Evolutionary conservation across 2,888 invertebrate genomes (phyloP).

Genomic region (Rhimphoctona megacephalus): DNA sequence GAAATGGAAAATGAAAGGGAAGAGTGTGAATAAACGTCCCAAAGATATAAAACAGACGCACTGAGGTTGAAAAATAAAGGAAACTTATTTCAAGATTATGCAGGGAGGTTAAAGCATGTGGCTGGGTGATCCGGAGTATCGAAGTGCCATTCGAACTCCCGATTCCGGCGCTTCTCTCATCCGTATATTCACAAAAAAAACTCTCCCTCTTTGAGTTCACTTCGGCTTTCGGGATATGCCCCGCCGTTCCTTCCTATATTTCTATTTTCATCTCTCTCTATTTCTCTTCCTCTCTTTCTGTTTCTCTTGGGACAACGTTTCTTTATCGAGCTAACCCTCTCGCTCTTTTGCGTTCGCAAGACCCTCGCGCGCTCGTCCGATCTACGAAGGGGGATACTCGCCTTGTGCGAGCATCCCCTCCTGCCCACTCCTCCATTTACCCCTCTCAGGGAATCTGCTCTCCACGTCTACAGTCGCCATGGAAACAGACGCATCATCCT

Average conservation of each 20-base stretch:
- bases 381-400: slow-evolving; percentile 73
- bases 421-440: neutral
- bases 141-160: slow-evolving; percentile 75
- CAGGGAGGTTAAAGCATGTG: slow-evolving; percentile 38
- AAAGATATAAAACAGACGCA: neutral
- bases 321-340: slow-evolving; percentile 41
- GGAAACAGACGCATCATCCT: slow-evolving; percentile 79
- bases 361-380: slow-evolving; percentile 37
- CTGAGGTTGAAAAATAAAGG: slow-evolving; percentile 16
- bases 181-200: slow-evolving; percentile 69
- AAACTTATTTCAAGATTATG: slow-evolving; percentile 62
- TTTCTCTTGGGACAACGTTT: slow-evolving; percentile 15
- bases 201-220: slow-evolving; percentile 53
- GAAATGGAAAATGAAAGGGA: neutral
- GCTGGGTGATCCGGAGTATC: slow-evolving; percentile 52
- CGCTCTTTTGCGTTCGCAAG: slow-evolving; percentile 67
- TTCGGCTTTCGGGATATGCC: slow-evolving; percentile 25
- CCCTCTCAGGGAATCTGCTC: slow-evolving; percentile 38
- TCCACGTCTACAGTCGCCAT: slow-evolving; percentile 76
- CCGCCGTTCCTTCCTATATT: neutral
- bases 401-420: slow-evolving; percentile 70
- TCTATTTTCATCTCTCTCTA: neutral
- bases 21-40: neutral
- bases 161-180: slow-evolving; percentile 75
- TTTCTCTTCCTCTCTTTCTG: slow-evolving; percentile 26